Base-by-base conservation (phyloP, 1,140 invertebrate species). In the Aphelenchoides fujianensis region DNA sequence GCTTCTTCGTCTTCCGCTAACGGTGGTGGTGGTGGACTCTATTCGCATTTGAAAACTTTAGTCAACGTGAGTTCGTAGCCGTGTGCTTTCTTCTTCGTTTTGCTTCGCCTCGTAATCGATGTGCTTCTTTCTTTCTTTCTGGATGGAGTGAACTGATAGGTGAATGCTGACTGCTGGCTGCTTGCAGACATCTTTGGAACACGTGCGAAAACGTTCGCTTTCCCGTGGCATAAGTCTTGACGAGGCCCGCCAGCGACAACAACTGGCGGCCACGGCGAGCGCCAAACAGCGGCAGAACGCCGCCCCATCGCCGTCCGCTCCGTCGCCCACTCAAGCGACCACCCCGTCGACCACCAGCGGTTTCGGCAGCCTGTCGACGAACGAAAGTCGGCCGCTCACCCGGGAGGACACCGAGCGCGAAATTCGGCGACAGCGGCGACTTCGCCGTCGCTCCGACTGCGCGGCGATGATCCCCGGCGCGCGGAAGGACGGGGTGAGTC, bases 41-140 rank as follows among this genome's bases (percentile, higher is more conserved):
- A 78, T 12, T 80, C 77, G 53, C 77, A 78, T 68, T 79, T 78
- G 67, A 78, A 78, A 53, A 72, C 68, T 69, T 68, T 78, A 9
- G 75, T 78, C 34, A 79, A 79, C 71, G 77, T 78, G 53, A 70
- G 76, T 54, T 67, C 9, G 23, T 64, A 9, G 30, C 27, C 19
- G 19, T 3, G 36, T 48, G n/a, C 1, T 7, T 36, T n/a, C n/a
- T 41, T 32, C 12, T 66, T 66, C 16, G 32, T 35, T 66, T 66
- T 36, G 5, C 23, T 32, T 12, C 3, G 32, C 16, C 31, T 37
- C 32, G 3, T 66, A 1, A 12, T n/a, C n/a, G n/a, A n/a, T n/a
- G n/a, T 12, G 30, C 53, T 12, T 35, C 31, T 36, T 53, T 35
- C 28, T 66, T 66, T 34, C 19, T 32, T 34, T 16, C 30, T 37